Percentiles rank a stretch among this genome's conserved stretches.
These are phyloP conservation scores for Polyodon spathula DNA, from an alignment of 2,113 vertebrate genomes.

Conservation along the genomic window DNA sequence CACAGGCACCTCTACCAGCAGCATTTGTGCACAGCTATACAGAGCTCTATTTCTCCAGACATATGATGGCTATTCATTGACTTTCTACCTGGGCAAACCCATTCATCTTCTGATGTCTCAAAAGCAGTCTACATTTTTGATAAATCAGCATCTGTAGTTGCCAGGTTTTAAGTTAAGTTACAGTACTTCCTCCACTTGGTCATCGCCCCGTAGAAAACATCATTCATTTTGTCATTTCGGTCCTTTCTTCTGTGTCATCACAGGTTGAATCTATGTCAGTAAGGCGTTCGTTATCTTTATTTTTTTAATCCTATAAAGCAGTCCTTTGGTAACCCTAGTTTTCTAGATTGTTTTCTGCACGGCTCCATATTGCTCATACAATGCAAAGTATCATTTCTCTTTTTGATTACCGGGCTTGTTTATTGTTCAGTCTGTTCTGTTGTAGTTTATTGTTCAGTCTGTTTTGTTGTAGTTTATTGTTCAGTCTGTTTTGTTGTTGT, in stretches of 20 bases:
- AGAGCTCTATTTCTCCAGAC: not conserved
- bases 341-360: no score
- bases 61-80: not conserved
- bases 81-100: not conserved
- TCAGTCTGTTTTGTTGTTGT: no score
- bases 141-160: not conserved
- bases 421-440: no score
- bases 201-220: not conserved
- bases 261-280: slow-evolving; percentile 3
- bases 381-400: no score
- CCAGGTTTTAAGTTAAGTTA: not conserved
- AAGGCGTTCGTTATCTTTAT: not conserved
- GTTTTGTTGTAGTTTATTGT: no score
- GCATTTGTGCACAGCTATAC: no score
- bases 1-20: no score
- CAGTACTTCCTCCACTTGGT: not conserved
- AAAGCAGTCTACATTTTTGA: no score
- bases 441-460: no score
- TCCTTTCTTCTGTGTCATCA: slow-evolving; percentile 5
- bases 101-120: not conserved
- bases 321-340: no score
- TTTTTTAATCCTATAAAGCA: not conserved
- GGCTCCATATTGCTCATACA: no score
- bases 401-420: no score
- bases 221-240: slow-evolving; percentile 4